Evolutionary conservation across 2,113 vertebrate genomes (phyloP).

Genomic region (Bubo blakistoni): DNA sequence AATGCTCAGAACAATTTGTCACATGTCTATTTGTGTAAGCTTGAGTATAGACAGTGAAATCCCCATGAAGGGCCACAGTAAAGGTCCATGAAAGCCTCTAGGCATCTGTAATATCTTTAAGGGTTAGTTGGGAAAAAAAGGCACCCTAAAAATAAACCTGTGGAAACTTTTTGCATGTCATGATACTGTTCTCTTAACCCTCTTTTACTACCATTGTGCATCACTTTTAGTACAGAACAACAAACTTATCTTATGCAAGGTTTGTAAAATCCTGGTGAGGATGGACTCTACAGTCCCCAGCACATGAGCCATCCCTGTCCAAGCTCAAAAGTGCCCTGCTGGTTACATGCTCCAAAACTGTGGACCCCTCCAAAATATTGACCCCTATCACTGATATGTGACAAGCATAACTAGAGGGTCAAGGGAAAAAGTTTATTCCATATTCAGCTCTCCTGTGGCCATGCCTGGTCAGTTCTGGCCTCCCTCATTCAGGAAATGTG

Average conservation of each 20-base stretch:
- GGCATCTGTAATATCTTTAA: background rate
- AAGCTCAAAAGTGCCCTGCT: background rate
- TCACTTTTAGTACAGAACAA: background rate
- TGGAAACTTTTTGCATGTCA: background rate
- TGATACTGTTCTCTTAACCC: background rate
- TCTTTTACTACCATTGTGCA: background rate
- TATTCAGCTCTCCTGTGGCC: background rate
- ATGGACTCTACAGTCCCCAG: background rate
- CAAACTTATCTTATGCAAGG: background rate
- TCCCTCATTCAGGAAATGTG: background rate
- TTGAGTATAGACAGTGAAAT: background rate
- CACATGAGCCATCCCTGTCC: background rate
- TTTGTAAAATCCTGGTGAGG: background rate
- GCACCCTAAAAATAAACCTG: background rate
- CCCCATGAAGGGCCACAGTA: background rate
- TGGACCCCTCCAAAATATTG: background rate
- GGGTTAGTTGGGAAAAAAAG: background rate
- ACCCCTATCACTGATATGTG: background rate
- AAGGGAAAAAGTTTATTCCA: background rate
- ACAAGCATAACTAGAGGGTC: background rate
- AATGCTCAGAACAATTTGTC: background rate
- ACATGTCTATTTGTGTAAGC: background rate
- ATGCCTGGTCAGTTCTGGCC: background rate
- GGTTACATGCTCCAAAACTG: background rate
- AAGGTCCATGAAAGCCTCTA: background rate